Evolutionary conservation across 2,888 invertebrate genomes (phyloP).

Genomic region (Margaritifera margaritifera): DNA sequence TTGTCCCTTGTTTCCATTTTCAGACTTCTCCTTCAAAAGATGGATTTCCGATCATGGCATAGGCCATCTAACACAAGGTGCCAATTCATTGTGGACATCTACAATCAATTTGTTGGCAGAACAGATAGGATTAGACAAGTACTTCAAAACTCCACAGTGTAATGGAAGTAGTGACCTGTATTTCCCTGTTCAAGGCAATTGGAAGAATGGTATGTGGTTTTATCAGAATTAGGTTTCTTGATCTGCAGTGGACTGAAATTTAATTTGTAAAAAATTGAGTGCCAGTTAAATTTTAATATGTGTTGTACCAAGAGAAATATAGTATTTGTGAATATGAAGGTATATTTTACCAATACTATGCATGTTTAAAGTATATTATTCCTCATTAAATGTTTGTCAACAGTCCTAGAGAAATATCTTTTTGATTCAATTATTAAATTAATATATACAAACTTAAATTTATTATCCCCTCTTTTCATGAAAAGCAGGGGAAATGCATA

Average conservation of each 20-base stretch:
- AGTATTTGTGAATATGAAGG: too few relatives aligned
- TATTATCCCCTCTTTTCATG: too few relatives aligned
- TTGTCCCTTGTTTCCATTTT: conserved; percentile 20
- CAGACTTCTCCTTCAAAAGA: conserved; percentile 11
- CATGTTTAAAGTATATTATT: too few relatives aligned
- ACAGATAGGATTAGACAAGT: conserved; percentile 18
- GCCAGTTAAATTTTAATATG: too few relatives aligned
- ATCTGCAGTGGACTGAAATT: background rate
- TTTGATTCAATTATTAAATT: too few relatives aligned
- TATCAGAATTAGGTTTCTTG: background rate
- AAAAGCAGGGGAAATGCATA: too few relatives aligned
- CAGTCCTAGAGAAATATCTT: too few relatives aligned
- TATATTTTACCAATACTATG: too few relatives aligned
- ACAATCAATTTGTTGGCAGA: conserved; percentile 16
- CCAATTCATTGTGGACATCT: conserved; percentile 12
- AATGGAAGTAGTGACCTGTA: conserved; percentile 2
- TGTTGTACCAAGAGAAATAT: too few relatives aligned
- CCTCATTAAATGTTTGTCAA: too few relatives aligned
- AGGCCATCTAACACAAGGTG: background rate
- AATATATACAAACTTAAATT: too few relatives aligned
- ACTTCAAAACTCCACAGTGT: conserved; percentile 12
- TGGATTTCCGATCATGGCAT: conserved; percentile 7
- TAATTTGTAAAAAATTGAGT: too few relatives aligned
- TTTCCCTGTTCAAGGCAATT: conserved; percentile 10
- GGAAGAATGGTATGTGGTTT: conserved; percentile 17